phyloP scores from a whole-genome alignment of 2,888 invertebrate genomes.

The Epirrhoe tristata region DNA sequence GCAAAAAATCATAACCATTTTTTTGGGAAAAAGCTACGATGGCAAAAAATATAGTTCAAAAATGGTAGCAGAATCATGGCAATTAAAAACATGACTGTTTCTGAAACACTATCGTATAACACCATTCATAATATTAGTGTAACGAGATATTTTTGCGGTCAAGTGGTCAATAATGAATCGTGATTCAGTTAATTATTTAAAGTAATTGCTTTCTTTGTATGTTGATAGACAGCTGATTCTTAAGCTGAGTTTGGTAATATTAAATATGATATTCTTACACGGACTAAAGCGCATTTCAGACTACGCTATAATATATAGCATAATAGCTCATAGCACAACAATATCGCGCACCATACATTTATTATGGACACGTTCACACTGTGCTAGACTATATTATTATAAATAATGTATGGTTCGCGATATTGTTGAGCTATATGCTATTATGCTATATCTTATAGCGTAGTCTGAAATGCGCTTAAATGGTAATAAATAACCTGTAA shows the following conservation, averaged over 20 bases:
- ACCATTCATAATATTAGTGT: conserved; percentile 61
- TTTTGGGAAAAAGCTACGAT: conserved; percentile 30
- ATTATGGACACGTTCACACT: too few relatives aligned
- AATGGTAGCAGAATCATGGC: conserved; percentile 21
- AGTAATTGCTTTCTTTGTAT: conserved; percentile 62
- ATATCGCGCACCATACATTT: too few relatives aligned
- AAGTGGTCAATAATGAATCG: conserved; percentile 61
- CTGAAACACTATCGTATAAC: conserved; percentile 63
- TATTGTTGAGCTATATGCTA: too few relatives aligned
- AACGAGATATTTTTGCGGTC: conserved; percentile 76
- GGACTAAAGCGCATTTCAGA: too few relatives aligned
- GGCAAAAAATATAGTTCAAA: conserved; percentile 1
- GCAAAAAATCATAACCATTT: conserved; percentile 46
- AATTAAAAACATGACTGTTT: conserved; percentile 17
- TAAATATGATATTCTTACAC: not conserved
- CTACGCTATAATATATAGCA: too few relatives aligned
- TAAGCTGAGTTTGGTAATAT: not conserved
- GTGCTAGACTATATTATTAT: too few relatives aligned
- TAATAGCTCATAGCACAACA: too few relatives aligned
- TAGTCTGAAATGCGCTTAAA: too few relatives aligned
- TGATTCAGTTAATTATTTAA: conserved; percentile 58
- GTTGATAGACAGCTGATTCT: conserved; percentile 59
- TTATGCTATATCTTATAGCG: too few relatives aligned
- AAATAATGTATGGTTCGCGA: too few relatives aligned
- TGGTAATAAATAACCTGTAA: too few relatives aligned